These are phyloP conservation scores for Tachina grossa DNA, from an alignment of 2,888 invertebrate genomes.

Conservation along the genomic window DNA sequence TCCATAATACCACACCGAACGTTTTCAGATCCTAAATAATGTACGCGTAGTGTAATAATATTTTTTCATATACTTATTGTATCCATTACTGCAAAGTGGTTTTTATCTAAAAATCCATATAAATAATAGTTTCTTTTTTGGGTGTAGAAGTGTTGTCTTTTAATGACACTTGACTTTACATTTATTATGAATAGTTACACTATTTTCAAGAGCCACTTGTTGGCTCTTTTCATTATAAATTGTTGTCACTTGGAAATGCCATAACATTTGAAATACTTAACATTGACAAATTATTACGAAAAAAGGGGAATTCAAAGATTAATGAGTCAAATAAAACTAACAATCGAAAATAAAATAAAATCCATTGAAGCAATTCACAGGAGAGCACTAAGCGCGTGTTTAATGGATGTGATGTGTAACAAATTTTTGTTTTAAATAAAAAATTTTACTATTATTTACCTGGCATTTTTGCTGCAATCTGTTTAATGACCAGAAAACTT, in stretches of 20 bases:
- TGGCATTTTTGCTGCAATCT: not conserved
- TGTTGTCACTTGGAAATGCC: constrained; percentile 60
- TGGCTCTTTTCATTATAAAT: constrained; percentile 58
- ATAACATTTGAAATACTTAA: constrained; percentile 54
- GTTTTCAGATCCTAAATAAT: not conserved
- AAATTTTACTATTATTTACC: not conserved
- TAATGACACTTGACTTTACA: constrained; percentile 62
- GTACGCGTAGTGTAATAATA: not conserved
- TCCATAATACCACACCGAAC: not conserved
- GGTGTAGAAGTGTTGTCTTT: constrained; percentile 62
- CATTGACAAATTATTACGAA: constrained; percentile 13
- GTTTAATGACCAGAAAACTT: constrained; percentile 32
- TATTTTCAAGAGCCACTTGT: constrained; percentile 65
- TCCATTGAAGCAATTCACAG: too few relatives aligned
- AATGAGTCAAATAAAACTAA: not conserved
- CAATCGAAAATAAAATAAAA: not conserved
- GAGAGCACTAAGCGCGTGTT: not conserved
- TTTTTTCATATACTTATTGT: not conserved
- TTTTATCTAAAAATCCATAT: constrained; percentile 32
- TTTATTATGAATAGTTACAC: constrained; percentile 63
- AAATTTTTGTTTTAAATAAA: not conserved
- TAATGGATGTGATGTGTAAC: not conserved
- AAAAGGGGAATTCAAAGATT: constrained; percentile 30
- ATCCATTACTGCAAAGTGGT: constrained; percentile 20
- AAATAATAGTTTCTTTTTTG: constrained; percentile 37